Percentiles rank a stretch among this genome's conserved stretches.
Evolutionary conservation across 2,888 invertebrate genomes (phyloP).

Genomic region (Rhyacophila evoluta): DNA sequence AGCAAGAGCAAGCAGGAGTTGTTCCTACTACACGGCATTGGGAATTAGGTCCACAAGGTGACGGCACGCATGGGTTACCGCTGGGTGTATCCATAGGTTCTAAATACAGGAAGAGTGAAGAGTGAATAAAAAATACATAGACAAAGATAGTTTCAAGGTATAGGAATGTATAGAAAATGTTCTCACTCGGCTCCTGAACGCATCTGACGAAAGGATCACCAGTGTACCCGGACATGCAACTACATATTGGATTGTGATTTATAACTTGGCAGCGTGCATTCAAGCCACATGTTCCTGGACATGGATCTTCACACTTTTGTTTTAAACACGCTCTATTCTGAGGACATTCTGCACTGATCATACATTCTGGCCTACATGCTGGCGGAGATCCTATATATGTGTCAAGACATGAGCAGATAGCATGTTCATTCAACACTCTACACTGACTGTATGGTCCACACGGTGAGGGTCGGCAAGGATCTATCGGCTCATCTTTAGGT

Average conservation of each 20-base stretch:
- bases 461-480: conserved; percentile 80
- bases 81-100: conserved; percentile 69
- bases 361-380: conserved; percentile 81
- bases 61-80: conserved; percentile 82
- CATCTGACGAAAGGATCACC: conserved; percentile 87
- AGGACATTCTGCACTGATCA: conserved; percentile 81
- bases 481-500: conserved; percentile 64
- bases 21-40: conserved; percentile 83
- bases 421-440: conserved; percentile 77
- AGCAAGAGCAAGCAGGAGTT: conserved; percentile 84
- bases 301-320: conserved; percentile 81
- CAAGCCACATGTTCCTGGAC: conserved; percentile 80
- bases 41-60: conserved; percentile 88
- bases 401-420: conserved; percentile 83
- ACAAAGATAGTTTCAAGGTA: conserved; percentile 28
- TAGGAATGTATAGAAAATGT: conserved; percentile 55
- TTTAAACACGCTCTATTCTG: conserved; percentile 80
- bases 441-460: conserved; percentile 85
- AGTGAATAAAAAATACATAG: conserved; percentile 46
- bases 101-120: conserved; percentile 56
- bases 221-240: conserved; percentile 78
- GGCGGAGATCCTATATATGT: conserved; percentile 83
- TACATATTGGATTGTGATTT: conserved; percentile 85
- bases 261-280: conserved; percentile 81
- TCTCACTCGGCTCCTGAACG: conserved; percentile 68